Percentiles rank a stretch among this genome's conserved stretches.
These are phyloP conservation scores for Crepidodera aurea DNA, from an alignment of 2,888 invertebrate genomes.

Conservation along the genomic window DNA sequence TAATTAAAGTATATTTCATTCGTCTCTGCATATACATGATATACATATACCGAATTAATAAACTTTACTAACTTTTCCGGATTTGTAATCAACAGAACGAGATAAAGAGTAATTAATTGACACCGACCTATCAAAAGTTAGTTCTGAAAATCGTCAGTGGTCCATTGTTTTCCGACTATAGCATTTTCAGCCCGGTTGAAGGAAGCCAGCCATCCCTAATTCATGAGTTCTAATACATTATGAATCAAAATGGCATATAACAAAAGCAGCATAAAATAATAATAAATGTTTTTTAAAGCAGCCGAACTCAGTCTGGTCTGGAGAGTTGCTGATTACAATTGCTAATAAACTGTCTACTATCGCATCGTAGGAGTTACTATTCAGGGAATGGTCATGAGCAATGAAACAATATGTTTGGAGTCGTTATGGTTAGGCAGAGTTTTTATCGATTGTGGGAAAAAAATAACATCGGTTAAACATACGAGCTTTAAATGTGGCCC, in stretches of 20 bases:
- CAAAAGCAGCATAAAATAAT: slow-evolving; percentile 55
- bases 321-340: slow-evolving; percentile 56
- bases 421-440: slow-evolving; percentile 4
- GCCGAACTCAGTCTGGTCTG: slow-evolving; percentile 46
- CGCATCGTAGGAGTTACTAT: slow-evolving; percentile 49
- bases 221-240: slow-evolving; percentile 45
- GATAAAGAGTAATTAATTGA: slow-evolving; percentile 16
- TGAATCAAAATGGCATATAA: slow-evolving; percentile 49
- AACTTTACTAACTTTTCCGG: background rate
- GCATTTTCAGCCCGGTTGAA: slow-evolving; percentile 23
- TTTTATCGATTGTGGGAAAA: background rate
- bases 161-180: slow-evolving; percentile 27
- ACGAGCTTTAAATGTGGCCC: too few species aligned
- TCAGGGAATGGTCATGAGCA: slow-evolving; percentile 42
- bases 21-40: too few species aligned
- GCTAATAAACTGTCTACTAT: slow-evolving; percentile 51
- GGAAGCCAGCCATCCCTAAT: slow-evolving; percentile 38
- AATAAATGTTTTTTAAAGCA: slow-evolving; percentile 54
- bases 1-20: too few species aligned
- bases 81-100: background rate
- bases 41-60: too few species aligned
- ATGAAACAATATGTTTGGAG: slow-evolving; percentile 15
- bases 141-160: slow-evolving; percentile 16
- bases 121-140: slow-evolving; percentile 14
- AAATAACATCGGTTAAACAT: background rate